Evolutionary conservation across 2,797 vertebrate genomes (phyloP), one percentile per base, ranked within the genome.

Genomic region (Trachops cirrhosus): DNA sequence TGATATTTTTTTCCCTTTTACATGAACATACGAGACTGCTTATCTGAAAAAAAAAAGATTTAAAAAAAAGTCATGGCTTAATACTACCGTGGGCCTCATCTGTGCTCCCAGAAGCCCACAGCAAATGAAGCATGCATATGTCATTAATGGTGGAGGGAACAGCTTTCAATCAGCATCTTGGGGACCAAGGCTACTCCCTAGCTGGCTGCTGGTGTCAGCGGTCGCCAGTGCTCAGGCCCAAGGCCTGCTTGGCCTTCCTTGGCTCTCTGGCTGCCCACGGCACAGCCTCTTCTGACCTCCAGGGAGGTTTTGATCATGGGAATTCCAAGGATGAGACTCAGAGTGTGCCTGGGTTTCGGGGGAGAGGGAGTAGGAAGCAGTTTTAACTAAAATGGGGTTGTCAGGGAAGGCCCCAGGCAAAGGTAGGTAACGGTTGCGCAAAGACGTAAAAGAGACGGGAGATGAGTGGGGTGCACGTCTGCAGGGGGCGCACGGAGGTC

Each of bases 141-240:
- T 21, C 44, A 18, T 52, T 48, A 39, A 2, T 16, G 9, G 15
- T 9, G 26, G 44, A 34, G 32, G 39, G 26, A 74, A 34, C 2
- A 0, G 37, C 21, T 77, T 52, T 57, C 29, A 26, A 0, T 41
- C 0, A 2, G 32, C 59, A 21, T 85, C 67, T 52, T 3, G 2
- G n/a, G 16, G 52, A 70, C 73, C 22, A 19, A 5, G 22, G 1
- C 29, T 48, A 39, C 7, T 34, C 15, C n/a, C 68, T 29, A 44
- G 6, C 62, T 34, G 54, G 70, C 48, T 37, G 1, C 39, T 2
- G 6, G 4, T 39, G 64, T 18, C 29, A 44, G 26, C 54, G 10
- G 26, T 1, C n/a, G 10, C 73, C 8, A 1, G 37, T 10, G 6
- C 46, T 1, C 2, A 14, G 0, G 26, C 44, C 19, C 0, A 0